These are phyloP conservation scores for Eidolon helvum DNA, from an alignment of 2,113 vertebrate species.

Conservation along the genomic window DNA sequence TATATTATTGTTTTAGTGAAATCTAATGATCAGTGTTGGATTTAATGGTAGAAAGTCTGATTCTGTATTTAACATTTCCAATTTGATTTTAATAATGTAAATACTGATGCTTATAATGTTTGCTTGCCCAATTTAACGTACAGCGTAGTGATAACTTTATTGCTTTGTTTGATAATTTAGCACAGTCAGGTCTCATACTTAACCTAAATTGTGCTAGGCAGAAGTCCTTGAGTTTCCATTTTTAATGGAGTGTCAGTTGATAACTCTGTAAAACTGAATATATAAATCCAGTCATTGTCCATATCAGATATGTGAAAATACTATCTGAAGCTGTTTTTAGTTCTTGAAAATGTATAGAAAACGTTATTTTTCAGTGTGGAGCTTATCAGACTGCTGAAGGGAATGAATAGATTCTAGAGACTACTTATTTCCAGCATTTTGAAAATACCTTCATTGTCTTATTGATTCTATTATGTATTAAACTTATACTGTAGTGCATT, in stretches of 20 bases:
- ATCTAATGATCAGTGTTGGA: not conserved
- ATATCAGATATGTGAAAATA: not conserved
- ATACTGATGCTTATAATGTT: not conserved
- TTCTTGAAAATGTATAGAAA: not conserved
- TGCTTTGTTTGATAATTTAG: not conserved
- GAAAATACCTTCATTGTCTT: not conserved
- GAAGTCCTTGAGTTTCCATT: not conserved
- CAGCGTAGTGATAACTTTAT: not conserved
- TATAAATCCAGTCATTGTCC: not conserved
- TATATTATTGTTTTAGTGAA: not conserved
- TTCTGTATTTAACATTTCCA: not conserved
- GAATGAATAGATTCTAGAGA: not conserved
- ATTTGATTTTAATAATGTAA: constrained; percentile 5
- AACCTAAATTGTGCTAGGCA: not conserved
- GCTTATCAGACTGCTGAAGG: not conserved
- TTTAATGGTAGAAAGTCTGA: not conserved
- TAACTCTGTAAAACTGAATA: not conserved
- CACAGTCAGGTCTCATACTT: not conserved
- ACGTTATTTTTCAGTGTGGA: constrained; percentile 1
- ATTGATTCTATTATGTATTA: constrained; percentile 6
- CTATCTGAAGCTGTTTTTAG: not conserved
- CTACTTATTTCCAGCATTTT: not conserved
- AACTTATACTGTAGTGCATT: not conserved
- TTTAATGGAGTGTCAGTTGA: not conserved
- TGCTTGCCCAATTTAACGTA: not conserved